Conservation (phyloP, 2,113 vertebrate species). For the Varanus salvator region DNA sequence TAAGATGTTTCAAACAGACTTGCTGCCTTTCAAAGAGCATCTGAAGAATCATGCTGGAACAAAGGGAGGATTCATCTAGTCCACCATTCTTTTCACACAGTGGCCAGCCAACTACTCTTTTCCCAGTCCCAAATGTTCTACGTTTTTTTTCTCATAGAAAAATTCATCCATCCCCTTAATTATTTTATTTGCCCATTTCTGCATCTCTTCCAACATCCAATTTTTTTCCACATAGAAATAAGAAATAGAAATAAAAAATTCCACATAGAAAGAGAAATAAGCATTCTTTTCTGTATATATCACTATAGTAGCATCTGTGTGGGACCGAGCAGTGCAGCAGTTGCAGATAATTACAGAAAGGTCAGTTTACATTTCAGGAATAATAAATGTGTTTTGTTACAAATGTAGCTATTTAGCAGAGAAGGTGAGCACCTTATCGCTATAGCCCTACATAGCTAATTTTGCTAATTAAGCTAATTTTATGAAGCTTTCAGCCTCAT, state of each 20-base stretch:
- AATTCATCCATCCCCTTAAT: too few species aligned
- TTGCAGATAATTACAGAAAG: conserved; percentile 27
- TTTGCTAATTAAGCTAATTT: too few species aligned
- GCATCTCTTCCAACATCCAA: background rate
- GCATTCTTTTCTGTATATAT: conserved; percentile 9
- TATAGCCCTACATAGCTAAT: too few species aligned
- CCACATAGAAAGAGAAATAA: background rate
- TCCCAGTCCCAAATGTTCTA: too few species aligned
- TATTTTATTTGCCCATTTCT: too few species aligned
- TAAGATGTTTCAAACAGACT: conserved; percentile 56
- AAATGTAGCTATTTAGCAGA: conserved; percentile 8
- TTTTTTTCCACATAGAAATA: conserved; percentile 60
- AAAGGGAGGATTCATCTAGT: too few species aligned
- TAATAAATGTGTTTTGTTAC: conserved; percentile 72
- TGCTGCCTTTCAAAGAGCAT: conserved; percentile 28
- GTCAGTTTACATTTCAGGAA: conserved; percentile 37
- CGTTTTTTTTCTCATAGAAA: too few species aligned
- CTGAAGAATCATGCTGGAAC: too few species aligned
- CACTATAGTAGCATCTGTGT: conserved; percentile 18
- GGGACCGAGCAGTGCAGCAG: background rate
- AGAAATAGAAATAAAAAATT: background rate
- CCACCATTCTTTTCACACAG: too few species aligned
- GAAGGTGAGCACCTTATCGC: too few species aligned
- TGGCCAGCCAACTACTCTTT: too few species aligned
- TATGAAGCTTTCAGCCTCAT: too few species aligned